Conservation (phyloP, 1,140 invertebrate genomes). For the Delia radicum region DNA sequence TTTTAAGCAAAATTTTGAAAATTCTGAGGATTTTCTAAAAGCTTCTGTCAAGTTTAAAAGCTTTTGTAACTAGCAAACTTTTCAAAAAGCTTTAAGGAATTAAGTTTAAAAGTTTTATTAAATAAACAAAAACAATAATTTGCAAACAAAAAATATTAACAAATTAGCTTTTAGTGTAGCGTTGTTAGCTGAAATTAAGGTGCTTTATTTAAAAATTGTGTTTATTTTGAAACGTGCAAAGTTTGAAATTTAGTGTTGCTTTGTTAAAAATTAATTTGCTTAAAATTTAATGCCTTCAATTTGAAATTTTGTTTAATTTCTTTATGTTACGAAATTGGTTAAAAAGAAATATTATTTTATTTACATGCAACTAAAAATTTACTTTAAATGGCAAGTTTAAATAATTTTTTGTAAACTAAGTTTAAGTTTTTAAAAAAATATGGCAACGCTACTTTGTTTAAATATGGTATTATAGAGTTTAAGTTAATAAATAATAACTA, state of each 20-base stretch:
- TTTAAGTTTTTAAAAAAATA: not conserved
- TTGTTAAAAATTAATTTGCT: not conserved
- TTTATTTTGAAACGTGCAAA: not conserved
- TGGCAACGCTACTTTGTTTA: not conserved
- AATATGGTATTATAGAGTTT: not conserved
- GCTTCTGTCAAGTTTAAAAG: not conserved
- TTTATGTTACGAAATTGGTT: not conserved
- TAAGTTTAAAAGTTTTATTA: not conserved
- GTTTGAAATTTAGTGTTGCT: not conserved
- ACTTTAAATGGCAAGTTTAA: not conserved
- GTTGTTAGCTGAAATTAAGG: not conserved
- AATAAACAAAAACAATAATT: not conserved
- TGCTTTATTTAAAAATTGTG: not conserved
- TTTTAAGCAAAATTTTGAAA: no score
- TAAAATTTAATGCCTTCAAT: constrained; percentile 18
- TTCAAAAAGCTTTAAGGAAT: not conserved
- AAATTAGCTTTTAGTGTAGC: not conserved
- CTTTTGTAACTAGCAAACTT: not conserved
- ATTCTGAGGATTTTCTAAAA: not conserved
- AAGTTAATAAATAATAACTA: not conserved
- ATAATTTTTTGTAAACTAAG: not conserved
- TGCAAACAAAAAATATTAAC: not conserved
- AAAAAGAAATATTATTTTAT: not conserved
- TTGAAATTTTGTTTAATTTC: not conserved
- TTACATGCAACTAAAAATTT: constrained; percentile 14